Evolutionary conservation across 2,113 vertebrate genomes (phyloP), one percentile per base, ranked within the genome.

Genomic region (Carlito syrichta): DNA sequence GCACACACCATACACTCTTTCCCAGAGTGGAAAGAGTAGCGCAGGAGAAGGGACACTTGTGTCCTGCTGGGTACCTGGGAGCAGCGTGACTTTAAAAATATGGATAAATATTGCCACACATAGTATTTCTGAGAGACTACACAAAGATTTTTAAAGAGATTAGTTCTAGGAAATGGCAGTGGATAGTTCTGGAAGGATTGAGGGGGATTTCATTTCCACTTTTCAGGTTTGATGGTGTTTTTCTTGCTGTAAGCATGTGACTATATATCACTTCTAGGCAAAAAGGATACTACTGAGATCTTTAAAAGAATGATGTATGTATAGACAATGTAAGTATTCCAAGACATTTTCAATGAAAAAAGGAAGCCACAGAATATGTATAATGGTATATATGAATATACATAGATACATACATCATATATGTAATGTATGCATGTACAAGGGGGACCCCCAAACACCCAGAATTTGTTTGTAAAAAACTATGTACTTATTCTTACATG

Each of bases 1-100:
- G 35, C 62, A 0, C 12, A 1, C 22, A 9, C 2, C 23, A 54
- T 14, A 2, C 4, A 25, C 40, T 2, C 2, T 22, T 54, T 50
- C 45, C 1, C 8, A 4, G 66, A 62, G 9, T 3, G 8, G 27
- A 68, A 43, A 13, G n/a, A 9, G 10, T 22, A 7, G 38, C 10
- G 8, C 11, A 22, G 45, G 11, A 3, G 2, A 84, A 8, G 40
- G 48, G 20, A 14, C 0, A 0, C 40, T 50, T 69, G 27, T 60
- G 62, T 77, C 43, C 5, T 17, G 7, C 52, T 58, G 45, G 40
- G 58, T 27, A 14, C 30, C 54, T 38, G 9, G 76, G 54, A 30
- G 1, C 5, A 58, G 14, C 19, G 19, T 35, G 87, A 7, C 25
- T 68, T 58, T n/a, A 38, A 58, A 38, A 60, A 9, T 27, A 43